Conservation (phyloP, 2,888 invertebrate genomes). For the Coenonympha arcania region DNA sequence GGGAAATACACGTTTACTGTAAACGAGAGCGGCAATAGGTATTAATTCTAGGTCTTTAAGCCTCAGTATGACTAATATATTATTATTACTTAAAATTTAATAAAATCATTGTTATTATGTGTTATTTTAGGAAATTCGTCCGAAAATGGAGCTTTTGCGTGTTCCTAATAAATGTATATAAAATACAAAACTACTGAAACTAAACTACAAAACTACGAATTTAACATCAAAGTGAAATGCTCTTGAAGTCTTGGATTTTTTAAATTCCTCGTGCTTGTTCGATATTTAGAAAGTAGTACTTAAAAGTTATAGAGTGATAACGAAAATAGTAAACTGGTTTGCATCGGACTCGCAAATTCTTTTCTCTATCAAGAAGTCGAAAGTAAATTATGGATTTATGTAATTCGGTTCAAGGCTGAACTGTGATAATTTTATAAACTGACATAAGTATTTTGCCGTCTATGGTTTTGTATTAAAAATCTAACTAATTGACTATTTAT, state of each 20-base stretch:
- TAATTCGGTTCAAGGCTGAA: constrained; percentile 2
- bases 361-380: not conserved
- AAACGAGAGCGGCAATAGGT: too few relatives aligned
- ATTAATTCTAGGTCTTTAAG: too few relatives aligned
- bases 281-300: constrained; percentile 20
- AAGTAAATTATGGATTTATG: not conserved
- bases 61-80: too few relatives aligned
- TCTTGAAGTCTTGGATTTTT: constrained; percentile 12
- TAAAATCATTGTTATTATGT: too few relatives aligned
- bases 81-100: too few relatives aligned
- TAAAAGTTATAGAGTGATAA: not conserved
- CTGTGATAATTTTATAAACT: not conserved
- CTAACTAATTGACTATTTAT: constrained; percentile 10
- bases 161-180: too few relatives aligned
- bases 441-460: not conserved
- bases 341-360: not conserved
- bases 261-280: constrained; percentile 12
- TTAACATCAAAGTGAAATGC: not conserved
- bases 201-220: not conserved
- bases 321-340: not conserved
- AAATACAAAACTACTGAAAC: too few relatives aligned
- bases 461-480: constrained; percentile 4
- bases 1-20: too few relatives aligned
- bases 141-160: too few relatives aligned
- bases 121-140: too few relatives aligned